phyloP scores from a whole-genome alignment of 2,797 vertebrate species.

The Acipenser oxyrinchus region DNA sequence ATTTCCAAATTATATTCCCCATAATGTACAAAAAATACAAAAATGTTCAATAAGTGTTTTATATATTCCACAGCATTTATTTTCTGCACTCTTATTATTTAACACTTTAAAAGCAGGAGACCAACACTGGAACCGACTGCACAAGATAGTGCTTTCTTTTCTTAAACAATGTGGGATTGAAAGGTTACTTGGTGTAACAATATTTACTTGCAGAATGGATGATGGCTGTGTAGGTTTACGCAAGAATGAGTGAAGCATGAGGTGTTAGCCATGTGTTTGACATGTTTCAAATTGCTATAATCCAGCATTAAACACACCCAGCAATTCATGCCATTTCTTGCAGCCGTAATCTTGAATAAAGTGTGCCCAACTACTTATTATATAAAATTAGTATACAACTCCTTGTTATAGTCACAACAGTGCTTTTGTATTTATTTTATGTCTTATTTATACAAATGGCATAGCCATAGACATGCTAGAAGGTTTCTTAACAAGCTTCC shows the following conservation, averaged over 20 bases:
- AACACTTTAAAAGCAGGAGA: slow-evolving; percentile 68
- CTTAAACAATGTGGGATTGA: slow-evolving; percentile 77
- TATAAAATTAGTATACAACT: slow-evolving; percentile 78
- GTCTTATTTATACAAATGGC: not conserved
- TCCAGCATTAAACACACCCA: slow-evolving; percentile 82
- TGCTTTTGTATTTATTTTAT: slow-evolving; percentile 46
- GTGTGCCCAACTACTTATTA: slow-evolving; percentile 79
- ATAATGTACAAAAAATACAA: too few species aligned
- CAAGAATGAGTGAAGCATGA: slow-evolving; percentile 79
- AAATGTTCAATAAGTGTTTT: too few species aligned
- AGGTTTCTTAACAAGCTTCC: not conserved
- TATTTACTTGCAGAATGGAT: slow-evolving; percentile 80
- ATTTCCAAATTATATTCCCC: too few species aligned
- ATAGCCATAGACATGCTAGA: not conserved
- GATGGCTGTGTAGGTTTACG: slow-evolving; percentile 77
- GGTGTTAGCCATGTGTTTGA: slow-evolving; percentile 81
- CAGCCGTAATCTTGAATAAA: slow-evolving; percentile 90
- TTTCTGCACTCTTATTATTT: too few species aligned
- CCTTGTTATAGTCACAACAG: slow-evolving; percentile 72
- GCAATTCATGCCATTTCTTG: slow-evolving; percentile 81
- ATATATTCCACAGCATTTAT: too few species aligned
- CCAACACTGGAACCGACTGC: slow-evolving; percentile 75
- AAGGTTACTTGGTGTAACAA: slow-evolving; percentile 80
- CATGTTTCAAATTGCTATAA: slow-evolving; percentile 86
- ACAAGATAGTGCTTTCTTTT: slow-evolving; percentile 78